Conservation (phyloP, 2,888 invertebrate species). For the Drosophila borborema region DNA sequence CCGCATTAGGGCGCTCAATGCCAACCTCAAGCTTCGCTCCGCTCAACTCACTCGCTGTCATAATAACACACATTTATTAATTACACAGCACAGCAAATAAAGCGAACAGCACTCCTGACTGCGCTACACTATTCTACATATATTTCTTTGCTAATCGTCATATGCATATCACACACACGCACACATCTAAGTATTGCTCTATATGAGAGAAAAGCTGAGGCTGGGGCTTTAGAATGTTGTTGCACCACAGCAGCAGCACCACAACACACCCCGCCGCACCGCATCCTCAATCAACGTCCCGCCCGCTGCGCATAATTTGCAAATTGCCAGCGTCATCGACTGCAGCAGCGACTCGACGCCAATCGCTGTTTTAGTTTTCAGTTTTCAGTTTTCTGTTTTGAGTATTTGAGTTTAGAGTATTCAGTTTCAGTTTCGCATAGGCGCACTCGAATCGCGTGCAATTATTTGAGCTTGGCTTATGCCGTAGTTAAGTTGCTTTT, state of each 20-base stretch:
- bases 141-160: conserved; percentile 47
- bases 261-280: conserved; percentile 20
- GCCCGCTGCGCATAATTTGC: conserved; percentile 72
- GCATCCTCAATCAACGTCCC: conserved; percentile 53
- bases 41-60: conserved; percentile 38
- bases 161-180: conserved; percentile 38
- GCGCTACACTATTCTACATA: conserved; percentile 34
- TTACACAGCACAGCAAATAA: conserved; percentile 59
- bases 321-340: conserved; percentile 68
- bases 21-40: conserved; percentile 37
- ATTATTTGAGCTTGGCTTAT: conserved; percentile 73
- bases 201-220: conserved; percentile 61
- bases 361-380: conserved; percentile 24
- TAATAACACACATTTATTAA: conserved; percentile 80
- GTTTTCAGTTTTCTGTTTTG: conserved; percentile 1
- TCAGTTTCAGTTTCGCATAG: conserved; percentile 58
- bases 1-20: conserved; percentile 74
- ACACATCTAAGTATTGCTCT: conserved; percentile 13
- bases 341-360: conserved; percentile 36
- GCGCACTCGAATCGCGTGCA: conserved; percentile 77
- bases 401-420: conserved; percentile 25
- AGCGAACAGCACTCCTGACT: conserved; percentile 22
- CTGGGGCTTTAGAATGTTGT: conserved; percentile 73
- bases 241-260: conserved; percentile 56
- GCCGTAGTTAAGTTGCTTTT: conserved; percentile 52